Percentiles rank a stretch among this genome's conserved stretches.
Conservation (phyloP, 2,797 vertebrate species). For the Xenopus petersii region DNA sequence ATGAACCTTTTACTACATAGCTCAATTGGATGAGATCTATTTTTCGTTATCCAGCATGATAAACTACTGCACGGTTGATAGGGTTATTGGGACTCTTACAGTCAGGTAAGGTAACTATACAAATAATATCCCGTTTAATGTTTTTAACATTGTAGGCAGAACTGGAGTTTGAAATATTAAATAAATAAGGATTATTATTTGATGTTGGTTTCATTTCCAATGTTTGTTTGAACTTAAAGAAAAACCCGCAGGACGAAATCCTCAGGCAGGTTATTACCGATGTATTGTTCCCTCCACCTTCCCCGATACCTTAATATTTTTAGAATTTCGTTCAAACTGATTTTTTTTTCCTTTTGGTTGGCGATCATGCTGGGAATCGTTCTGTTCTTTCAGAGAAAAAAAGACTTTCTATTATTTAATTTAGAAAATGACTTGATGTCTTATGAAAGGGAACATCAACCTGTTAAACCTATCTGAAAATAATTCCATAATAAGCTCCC, state of each 20-base stretch:
- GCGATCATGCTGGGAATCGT: background rate
- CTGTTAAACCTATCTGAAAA: background rate
- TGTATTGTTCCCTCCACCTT: constrained; percentile 21
- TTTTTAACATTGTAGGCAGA: too few species aligned
- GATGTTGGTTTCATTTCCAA: background rate
- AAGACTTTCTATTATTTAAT: constrained; percentile 34
- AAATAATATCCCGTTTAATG: too few species aligned
- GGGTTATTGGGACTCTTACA: too few species aligned
- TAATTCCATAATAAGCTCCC: constrained; percentile 22
- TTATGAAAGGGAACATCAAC: too few species aligned
- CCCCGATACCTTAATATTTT: constrained; percentile 30
- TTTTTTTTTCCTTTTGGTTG: constrained; percentile 2
- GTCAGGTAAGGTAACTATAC: too few species aligned
- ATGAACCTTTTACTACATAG: too few species aligned
- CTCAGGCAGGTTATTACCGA: constrained; percentile 20
- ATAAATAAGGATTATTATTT: constrained; percentile 7
- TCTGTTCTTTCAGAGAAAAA: constrained; percentile 32
- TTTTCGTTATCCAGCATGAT: too few species aligned
- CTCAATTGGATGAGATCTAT: too few species aligned
- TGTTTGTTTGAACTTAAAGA: background rate
- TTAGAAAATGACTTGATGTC: constrained; percentile 3
- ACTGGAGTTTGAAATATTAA: too few species aligned
- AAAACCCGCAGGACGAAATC: constrained; percentile 10
- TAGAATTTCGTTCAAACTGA: constrained; percentile 31
- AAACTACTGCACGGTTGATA: too few species aligned